Conservation (phyloP, 2,113 vertebrate species). For the Elephas maximus region DNA sequence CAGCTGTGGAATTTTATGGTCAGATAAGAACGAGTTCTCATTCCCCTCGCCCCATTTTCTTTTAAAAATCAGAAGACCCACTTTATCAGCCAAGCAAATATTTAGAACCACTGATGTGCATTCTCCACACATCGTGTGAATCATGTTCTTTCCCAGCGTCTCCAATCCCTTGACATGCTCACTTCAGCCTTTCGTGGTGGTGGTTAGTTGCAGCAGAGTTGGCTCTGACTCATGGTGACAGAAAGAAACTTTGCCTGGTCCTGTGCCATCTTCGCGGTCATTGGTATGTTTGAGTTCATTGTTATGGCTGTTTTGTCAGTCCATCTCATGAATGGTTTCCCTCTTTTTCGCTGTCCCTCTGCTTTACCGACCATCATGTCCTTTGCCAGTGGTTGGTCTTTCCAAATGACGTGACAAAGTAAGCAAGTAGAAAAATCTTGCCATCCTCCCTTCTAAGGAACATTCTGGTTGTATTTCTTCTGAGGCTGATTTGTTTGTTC, state of each 20-base stretch:
- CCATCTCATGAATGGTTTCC: neutral
- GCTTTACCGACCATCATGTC: neutral
- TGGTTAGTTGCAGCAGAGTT: neutral
- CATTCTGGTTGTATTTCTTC: neutral
- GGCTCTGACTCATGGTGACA: neutral
- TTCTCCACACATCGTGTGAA: neutral
- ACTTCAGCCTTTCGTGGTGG: neutral
- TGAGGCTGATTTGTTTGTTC: neutral
- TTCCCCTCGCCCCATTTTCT: neutral
- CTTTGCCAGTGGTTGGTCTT: neutral
- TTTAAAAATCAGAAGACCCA: slow-evolving; percentile 2
- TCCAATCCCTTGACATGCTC: neutral
- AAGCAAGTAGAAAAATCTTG: neutral
- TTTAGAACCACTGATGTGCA: neutral
- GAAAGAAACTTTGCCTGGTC: neutral
- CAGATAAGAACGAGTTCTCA: neutral
- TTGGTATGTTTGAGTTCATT: neutral
- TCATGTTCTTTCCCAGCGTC: neutral
- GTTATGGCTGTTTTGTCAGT: neutral
- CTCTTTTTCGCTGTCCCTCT: neutral
- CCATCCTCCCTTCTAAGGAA: neutral
- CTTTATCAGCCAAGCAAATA: slow-evolving; percentile 29
- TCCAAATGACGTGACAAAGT: neutral
- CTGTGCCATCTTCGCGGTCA: neutral
- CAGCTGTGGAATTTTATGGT: neutral